Base-by-base conservation (phyloP, 1,140 invertebrate genomes). In the Drosophila oshimai region DNA sequence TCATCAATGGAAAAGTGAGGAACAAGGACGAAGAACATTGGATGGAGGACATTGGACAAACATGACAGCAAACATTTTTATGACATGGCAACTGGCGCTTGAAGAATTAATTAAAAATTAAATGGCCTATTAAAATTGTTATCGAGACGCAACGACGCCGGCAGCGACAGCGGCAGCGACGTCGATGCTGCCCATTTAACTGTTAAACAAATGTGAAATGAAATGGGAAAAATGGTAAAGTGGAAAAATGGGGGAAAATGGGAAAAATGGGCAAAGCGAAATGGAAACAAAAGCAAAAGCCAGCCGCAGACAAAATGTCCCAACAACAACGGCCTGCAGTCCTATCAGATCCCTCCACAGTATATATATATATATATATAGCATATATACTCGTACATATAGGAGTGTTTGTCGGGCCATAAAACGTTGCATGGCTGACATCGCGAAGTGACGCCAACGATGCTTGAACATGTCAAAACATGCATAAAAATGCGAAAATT, bases 21-120 rank as follows among this genome's bases (percentile, higher is more conserved):
- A 20, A 18, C 4, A 5, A 24, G 45, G 12, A 49, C 46, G 50
- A 18, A 26, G 54, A 46, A 57, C 54, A 9, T 13, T 10, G 46
- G 58, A 60, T 47, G 12, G 31, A 26, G 26, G 37, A 39, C 61
- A 47, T 28, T 18, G 31, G 42, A 69, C 53, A 58, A 74, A 77
- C 69, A 84, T 73, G 78, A 84, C 57, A 72, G 69, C 79, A 86
- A 84, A 72, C 71, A 75, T 72, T 86, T 84, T 84, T 84, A 84
- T 86, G 75, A 80, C 80, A 86, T 80, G 80, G 65, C 80, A 86
- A 84, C 72, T 86, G 80, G 81, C 80, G 80, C 80, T 86, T 86
- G 80, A 84, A 73, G 81, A 84, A 84, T 84, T 86, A 84, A 84
- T 84, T 84, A 84, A 84, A 84, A 84, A 84, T 84, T 84, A 86